Percentiles rank a stretch among this genome's conserved stretches.
phyloP scores from a whole-genome alignment of 2,113 vertebrate species.

The Thinocorus orbignyianus region DNA sequence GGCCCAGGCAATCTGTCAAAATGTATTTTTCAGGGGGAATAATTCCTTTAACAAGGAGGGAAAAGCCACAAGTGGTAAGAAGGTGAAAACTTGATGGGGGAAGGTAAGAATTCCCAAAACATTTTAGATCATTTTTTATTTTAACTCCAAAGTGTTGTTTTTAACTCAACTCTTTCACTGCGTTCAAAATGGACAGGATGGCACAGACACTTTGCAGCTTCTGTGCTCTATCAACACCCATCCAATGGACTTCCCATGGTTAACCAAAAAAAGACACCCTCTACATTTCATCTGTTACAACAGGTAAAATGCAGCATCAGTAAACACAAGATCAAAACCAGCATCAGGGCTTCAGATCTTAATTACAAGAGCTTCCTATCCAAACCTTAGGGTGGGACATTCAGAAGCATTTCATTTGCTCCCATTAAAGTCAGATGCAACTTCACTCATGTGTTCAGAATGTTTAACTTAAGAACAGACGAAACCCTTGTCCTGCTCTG shows the following conservation, averaged over 20 bases:
- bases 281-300: background rate
- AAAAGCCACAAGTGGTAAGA: background rate
- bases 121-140: background rate
- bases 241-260: background rate
- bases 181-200: background rate
- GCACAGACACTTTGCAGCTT: background rate
- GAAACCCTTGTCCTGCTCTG: background rate
- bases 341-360: background rate
- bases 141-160: background rate
- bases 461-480: fast-evolving
- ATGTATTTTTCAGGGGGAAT: background rate
- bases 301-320: background rate
- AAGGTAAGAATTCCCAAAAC: background rate
- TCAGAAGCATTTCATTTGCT: background rate
- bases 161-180: background rate
- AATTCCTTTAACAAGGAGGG: background rate
- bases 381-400: background rate
- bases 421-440: background rate
- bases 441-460: background rate
- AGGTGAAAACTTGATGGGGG: background rate
- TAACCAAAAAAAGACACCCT: background rate
- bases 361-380: background rate
- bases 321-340: background rate
- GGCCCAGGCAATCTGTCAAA: constrained; percentile 4
- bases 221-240: background rate